phyloP scores from a whole-genome alignment of 2,888 invertebrate species.

The Lysandra bellargus region DNA sequence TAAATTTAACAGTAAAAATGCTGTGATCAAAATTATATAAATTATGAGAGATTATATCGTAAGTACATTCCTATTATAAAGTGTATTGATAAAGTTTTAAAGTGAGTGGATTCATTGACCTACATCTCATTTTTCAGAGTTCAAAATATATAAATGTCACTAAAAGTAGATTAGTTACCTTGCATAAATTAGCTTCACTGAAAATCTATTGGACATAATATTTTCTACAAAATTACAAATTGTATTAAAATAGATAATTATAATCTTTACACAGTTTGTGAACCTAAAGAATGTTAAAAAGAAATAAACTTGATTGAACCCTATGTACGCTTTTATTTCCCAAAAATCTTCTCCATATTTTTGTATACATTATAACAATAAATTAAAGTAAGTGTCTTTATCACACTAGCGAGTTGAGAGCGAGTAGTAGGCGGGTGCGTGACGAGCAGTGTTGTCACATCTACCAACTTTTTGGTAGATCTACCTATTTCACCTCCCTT shows the following conservation, averaged over 20 bases:
- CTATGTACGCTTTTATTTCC: constrained; percentile 42
- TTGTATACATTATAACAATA: not conserved
- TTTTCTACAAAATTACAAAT: constrained; percentile 78
- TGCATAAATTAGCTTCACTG: constrained; percentile 62
- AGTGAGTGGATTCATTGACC: constrained; percentile 46
- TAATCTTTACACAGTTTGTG: constrained; percentile 72
- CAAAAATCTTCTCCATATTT: not conserved
- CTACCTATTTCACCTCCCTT: too few relatives aligned
- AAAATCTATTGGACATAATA: constrained; percentile 68
- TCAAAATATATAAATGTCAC: constrained; percentile 59
- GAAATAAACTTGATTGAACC: constrained; percentile 74
- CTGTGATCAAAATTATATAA: constrained; percentile 81
- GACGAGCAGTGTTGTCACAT: not conserved
- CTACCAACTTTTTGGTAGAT: too few relatives aligned
- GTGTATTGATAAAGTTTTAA: constrained; percentile 74
- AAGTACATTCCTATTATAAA: constrained; percentile 79
- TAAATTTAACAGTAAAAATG: constrained; percentile 77
- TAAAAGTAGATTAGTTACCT: constrained; percentile 58
- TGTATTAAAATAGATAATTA: constrained; percentile 58
- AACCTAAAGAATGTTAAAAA: constrained; percentile 73
- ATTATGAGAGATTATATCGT: constrained; percentile 80
- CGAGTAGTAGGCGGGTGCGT: not conserved
- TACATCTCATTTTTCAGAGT: constrained; percentile 46
- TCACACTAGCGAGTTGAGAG: not conserved
- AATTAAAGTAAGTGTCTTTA: not conserved